Evolutionary conservation across 2,888 invertebrate genomes (phyloP), one percentile per base, ranked within the genome.

Genomic region (Synanthedon tipuliformis): DNA sequence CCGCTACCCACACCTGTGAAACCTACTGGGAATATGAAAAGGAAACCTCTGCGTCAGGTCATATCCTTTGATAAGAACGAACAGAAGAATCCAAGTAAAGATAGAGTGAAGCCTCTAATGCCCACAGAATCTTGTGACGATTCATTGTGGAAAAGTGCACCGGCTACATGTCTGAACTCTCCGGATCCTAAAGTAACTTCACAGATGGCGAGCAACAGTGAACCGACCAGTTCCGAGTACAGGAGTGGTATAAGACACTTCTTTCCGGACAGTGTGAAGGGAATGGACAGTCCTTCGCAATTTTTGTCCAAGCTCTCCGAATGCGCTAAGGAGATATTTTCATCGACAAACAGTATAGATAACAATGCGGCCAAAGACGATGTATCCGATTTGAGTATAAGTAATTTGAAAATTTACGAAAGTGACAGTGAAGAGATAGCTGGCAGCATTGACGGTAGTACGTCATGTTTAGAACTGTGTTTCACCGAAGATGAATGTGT

Each of bases 1-100:
- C 90, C 91, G 57, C 88, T 92, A 13, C 90, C 92, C 1, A 79
- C 89, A 58, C 91, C 92, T 53, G 89, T 92, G 68, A 86, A 83
- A 66, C 71, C 83, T 34, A 77, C 71, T 7, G 65, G 64, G 52
- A 84, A 81, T 66, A 59, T 76, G 48, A 88, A 83, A 69, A 74
- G 80, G 50, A 86, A 77, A 61, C 82, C 88, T 3, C 56, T 88
- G 11, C 73, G 87, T 3, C 88, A 88, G 71, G 83, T 88, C 11
- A 88, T 88, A 69, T 87, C 88, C 4, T 88, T 88, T 65, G 88
- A 88, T 58, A 85, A 84, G 69, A 74, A 63, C 61, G 84, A 84
- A 48, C 71, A 75, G 51, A 73, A 62, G 52, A 69, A 64, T 57
- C 61, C 61, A 55, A 16, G 54, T 16, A 64, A 56, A 48, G 64